These are phyloP conservation scores for Plutomurus gul DNA, from an alignment of 1,140 invertebrate species.

Conservation along the genomic window DNA sequence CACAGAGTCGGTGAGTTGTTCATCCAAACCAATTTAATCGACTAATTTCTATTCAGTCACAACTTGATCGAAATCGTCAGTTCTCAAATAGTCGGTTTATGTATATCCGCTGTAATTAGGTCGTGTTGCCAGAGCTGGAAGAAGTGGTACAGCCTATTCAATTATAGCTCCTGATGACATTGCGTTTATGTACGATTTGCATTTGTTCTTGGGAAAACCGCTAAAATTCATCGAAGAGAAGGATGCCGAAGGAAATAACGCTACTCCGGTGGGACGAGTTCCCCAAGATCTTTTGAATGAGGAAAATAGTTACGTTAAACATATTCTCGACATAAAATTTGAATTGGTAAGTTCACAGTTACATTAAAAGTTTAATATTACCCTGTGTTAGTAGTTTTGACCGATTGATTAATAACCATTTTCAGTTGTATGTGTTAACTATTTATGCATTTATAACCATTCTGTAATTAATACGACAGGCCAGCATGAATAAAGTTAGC, in stretches of 20 bases:
- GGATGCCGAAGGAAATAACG: conserved; percentile 56
- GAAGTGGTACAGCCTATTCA: conserved; percentile 85
- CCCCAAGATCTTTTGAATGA: conserved; percentile 83
- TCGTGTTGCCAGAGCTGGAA: conserved; percentile 92
- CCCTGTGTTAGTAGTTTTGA: not conserved
- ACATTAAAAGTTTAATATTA: not conserved
- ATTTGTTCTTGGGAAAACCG: conserved; percentile 86
- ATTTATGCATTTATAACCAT: not conserved
- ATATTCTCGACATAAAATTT: conserved; percentile 70
- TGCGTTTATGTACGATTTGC: conserved; percentile 88
- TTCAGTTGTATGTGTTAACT: not conserved
- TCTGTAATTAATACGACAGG: conserved; percentile 60
- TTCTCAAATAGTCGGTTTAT: too few species aligned
- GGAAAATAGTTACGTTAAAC: conserved; percentile 75
- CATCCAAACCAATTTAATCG: not conserved
- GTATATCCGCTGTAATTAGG: too few species aligned
- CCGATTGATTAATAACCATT: too few species aligned
- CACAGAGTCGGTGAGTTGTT: conserved; percentile 96
- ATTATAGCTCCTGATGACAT: conserved; percentile 87
- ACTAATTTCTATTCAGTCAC: not conserved
- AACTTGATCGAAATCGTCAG: too few species aligned
- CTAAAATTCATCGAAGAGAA: conserved; percentile 62
- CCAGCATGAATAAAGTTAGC: conserved; percentile 74
- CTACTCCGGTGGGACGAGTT: conserved; percentile 71
- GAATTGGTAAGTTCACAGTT: conserved; percentile 71